Conservation (phyloP, 1,140 invertebrate species). For the Drosophila kurseongensis region DNA sequence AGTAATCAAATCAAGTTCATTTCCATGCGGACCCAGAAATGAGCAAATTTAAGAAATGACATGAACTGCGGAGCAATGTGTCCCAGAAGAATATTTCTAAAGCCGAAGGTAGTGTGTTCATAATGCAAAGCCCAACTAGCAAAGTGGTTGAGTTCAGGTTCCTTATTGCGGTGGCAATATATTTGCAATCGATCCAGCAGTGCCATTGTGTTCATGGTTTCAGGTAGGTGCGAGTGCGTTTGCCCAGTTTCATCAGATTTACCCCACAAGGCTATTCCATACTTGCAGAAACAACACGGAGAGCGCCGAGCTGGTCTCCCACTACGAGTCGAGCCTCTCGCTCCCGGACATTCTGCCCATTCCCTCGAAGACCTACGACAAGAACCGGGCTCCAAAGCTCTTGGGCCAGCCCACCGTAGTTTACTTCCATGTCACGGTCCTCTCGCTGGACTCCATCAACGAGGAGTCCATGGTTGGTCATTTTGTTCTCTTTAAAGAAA, state of each 20-base stretch:
- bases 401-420: slow-evolving; percentile 93
- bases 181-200: slow-evolving; percentile 80
- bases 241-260: slow-evolving; percentile 66
- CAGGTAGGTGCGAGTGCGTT: slow-evolving; percentile 58
- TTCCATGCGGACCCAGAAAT: slow-evolving; percentile 29
- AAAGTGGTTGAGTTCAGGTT: slow-evolving; percentile 64
- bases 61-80: slow-evolving; percentile 58
- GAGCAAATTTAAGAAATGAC: slow-evolving; percentile 52
- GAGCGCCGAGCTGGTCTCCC: slow-evolving; percentile 81
- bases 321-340: slow-evolving; percentile 88
- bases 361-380: slow-evolving; percentile 94
- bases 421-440: slow-evolving; percentile 95
- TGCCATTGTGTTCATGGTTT: slow-evolving; percentile 84
- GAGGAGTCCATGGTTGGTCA: slow-evolving; percentile 94
- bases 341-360: slow-evolving; percentile 92
- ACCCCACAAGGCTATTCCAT: slow-evolving; percentile 18
- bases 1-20: slow-evolving; percentile 59
- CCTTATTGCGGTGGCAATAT: slow-evolving; percentile 65
- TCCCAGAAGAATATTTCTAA: slow-evolving; percentile 52
- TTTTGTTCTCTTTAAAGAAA: too few species aligned
- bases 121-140: slow-evolving; percentile 67
- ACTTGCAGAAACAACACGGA: slow-evolving; percentile 77
- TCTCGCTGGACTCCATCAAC: slow-evolving; percentile 94
- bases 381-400: slow-evolving; percentile 94
- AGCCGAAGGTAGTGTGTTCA: slow-evolving; percentile 63